Evolutionary conservation across 1,140 invertebrate species (phyloP).

Genomic region (Halesus radiatus): DNA sequence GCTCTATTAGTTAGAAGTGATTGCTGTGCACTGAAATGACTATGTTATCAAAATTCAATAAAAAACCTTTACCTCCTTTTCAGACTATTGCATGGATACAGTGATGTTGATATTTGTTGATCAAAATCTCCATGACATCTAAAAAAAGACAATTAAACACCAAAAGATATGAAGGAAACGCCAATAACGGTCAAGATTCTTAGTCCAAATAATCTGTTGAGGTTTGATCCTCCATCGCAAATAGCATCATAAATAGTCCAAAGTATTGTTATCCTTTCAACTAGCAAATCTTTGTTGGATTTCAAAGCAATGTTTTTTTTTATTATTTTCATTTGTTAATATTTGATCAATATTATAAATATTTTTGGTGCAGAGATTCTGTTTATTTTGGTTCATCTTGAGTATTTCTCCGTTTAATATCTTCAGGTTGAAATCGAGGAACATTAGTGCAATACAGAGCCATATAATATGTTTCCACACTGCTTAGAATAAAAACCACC

Average conservation of each 20-base stretch:
- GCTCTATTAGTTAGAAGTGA: background rate
- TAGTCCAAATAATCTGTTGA: background rate
- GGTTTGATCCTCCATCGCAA: background rate
- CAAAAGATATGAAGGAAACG: constrained; percentile 2
- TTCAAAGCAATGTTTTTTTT: background rate
- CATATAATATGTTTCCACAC: background rate
- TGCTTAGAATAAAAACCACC: background rate
- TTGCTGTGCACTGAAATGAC: background rate
- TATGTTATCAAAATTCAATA: too few relatives aligned
- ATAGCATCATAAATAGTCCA: constrained; percentile 10
- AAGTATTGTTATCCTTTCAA: constrained; percentile 59
- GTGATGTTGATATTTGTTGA: background rate
- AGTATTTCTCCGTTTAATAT: constrained; percentile 2
- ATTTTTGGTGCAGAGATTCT: background rate
- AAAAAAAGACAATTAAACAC: constrained; percentile 12
- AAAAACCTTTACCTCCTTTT: background rate
- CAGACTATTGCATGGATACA: background rate
- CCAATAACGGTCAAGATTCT: background rate
- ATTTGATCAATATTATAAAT: background rate
- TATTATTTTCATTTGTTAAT: background rate
- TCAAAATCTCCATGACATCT: background rate
- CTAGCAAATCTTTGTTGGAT: background rate
- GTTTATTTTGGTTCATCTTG: background rate
- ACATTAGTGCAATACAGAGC: constrained; percentile 3
- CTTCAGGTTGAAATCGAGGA: background rate